These are phyloP conservation scores for Ischnus inquisitorius DNA, from an alignment of 2,888 invertebrate species.

Conservation along the genomic window DNA sequence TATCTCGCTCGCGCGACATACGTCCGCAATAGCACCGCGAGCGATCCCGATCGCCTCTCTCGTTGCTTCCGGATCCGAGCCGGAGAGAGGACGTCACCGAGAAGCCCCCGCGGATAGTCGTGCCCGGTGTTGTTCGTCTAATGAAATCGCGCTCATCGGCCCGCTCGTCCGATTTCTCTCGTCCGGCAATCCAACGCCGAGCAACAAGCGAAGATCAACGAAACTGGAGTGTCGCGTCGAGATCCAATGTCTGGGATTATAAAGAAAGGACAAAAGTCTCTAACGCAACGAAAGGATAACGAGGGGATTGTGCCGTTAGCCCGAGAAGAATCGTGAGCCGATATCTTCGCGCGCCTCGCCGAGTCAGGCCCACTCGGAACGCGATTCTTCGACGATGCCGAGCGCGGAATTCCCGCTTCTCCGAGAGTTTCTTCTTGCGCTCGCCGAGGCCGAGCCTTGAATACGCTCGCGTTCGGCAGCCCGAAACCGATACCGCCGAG, in stretches of 20 bases:
- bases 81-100: conserved; percentile 68
- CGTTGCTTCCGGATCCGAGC: conserved; percentile 69
- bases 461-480: not conserved
- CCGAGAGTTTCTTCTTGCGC: conserved; percentile 61
- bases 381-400: conserved; percentile 36
- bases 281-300: too few species aligned
- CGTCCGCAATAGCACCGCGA: conserved; percentile 52
- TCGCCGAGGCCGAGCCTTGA: not conserved
- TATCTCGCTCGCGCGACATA: conserved; percentile 50
- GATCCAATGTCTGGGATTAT: too few species aligned
- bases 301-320: not conserved
- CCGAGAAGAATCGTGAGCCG: not conserved
- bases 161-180: not conserved
- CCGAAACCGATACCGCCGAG: conserved; percentile 51
- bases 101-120: conserved; percentile 70
- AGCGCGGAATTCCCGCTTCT: conserved; percentile 52
- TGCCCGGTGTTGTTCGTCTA: conserved; percentile 71
- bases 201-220: not conserved
- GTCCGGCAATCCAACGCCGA: not conserved
- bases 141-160: conserved; percentile 73
- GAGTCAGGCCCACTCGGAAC: not conserved
- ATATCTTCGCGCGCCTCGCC: not conserved
- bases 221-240: too few species aligned
- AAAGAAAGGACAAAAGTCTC: too few species aligned
- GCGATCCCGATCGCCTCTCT: conserved; percentile 60